Base-by-base conservation (phyloP, 2,113 vertebrate genomes). In the Bos javanicus region DNA sequence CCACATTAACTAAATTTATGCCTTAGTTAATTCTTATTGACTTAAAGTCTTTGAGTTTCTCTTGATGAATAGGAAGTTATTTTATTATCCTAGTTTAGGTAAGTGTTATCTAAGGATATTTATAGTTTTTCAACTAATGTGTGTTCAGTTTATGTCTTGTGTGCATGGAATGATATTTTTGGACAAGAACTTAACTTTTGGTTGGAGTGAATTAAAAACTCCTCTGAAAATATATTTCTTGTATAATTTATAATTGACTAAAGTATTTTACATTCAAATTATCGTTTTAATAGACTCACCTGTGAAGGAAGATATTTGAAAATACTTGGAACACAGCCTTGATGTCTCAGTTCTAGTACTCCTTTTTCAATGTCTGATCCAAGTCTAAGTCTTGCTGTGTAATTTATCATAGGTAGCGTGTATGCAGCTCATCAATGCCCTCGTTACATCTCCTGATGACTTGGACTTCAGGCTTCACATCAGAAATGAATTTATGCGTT, bases 341-440 rank as follows among this genome's bases (percentile, higher is more conserved):
- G 14, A 76, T 81, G 76, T 87, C 95, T 48, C 33, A 8, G 21
- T n/a, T 76, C 84, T 84, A 4, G 59, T 19, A 25, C 11, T 83
- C 76, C 81, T 96, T 91, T 26, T 89, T 90, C 90, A 71, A n/a
- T 87, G n/a, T 93, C 80, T 36, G 36, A 64, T 56, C 12, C 33
- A 91, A 83, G 23, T 83, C 87, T 97, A 46, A 91, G 95, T 92
- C 92, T 98, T 39, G 97, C 92, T 87, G 64, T 98, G 50, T 99
- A 76, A 83, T 99, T 39, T 98, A 0, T 99, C 99, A 57, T 97
- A 99, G 99, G 99, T 99, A 97, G 99, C 99, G 67, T 99, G 99
- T 95, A 99, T 99, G 99, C 99, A 99, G 98, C 99, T 99, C 98
- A 99, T 99, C 99, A 99, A 99, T 98, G 99, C 99, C 90, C 99